Evolutionary conservation across 2,113 vertebrate genomes (phyloP), one percentile per base, ranked within the genome.

Genomic region (Arizona elegans): DNA sequence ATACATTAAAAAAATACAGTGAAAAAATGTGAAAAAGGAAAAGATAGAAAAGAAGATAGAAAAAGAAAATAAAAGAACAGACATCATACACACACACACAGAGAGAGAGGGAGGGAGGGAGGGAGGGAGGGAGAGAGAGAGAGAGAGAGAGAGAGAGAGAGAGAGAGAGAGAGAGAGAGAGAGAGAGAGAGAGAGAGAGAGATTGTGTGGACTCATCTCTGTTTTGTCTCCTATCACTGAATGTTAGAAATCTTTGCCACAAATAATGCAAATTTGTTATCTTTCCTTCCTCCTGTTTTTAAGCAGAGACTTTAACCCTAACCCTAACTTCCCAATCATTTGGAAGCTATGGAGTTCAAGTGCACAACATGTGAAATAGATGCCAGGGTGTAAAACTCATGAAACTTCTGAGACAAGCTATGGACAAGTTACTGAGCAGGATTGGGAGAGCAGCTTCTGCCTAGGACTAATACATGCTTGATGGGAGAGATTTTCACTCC

Each of bases 241-340:
- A 54, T 70, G 4, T n/a, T 91, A 90, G 59, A 94, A 95, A 86
- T 75, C 87, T 93, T 93, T 21, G 86, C 92, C 50, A 23, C 86
- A 88, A 85, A 26, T 33, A 70, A 94, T 95, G 26, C 23, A n/a
- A n/a, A 87, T 47, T 4, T 50, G 90, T 58, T 58, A 7, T 26
- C 88, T 70, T 95, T 92, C 23, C 19, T 38, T 92, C 55, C 81
- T 21, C 2, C 90, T 93, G 90, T 92, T 26, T 92, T 91, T 53
- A 93, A 55, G 43, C 52, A 93, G 0, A 24, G 91, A 94, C 47
- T 50, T 50, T 50, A 50, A 50, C 47, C 6, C 47, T 50, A 50
- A 50, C 47, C 47, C 47, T n/a, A 52, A 26, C 91, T 43, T 86
- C 53, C 85, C 85, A 56, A 62, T 19, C n/a, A 52, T 59, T n/a